Evolutionary conservation across 1,140 invertebrate genomes (phyloP).

Genomic region (Drosophila ogumai): DNA sequence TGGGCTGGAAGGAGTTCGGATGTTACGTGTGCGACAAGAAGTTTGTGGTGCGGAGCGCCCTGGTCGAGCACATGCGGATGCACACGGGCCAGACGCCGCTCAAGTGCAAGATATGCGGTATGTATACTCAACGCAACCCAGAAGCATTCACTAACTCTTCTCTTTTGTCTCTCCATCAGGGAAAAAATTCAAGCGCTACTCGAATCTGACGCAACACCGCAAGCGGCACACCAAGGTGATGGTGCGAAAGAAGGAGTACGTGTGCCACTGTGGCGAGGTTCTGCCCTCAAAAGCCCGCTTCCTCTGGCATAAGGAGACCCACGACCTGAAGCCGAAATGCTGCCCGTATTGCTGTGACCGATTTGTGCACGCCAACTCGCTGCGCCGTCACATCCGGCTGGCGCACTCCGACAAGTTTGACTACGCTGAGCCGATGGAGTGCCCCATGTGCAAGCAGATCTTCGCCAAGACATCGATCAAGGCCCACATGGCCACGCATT

Average conservation of each 20-base stretch:
- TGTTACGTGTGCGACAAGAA: conserved; percentile 93
- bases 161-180: conserved; percentile 36
- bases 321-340: conserved; percentile 92
- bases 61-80: conserved; percentile 91
- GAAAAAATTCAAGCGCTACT: conserved; percentile 93
- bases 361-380: conserved; percentile 92
- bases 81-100: conserved; percentile 93
- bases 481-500: conserved; percentile 91
- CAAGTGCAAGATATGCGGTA: conserved; percentile 92
- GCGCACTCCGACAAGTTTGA: conserved; percentile 92
- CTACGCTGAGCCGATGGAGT: conserved; percentile 90
- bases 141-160: not conserved
- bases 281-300: conserved; percentile 93
- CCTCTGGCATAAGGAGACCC: conserved; percentile 93
- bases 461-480: conserved; percentile 92
- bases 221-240: conserved; percentile 89
- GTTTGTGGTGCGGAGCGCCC: conserved; percentile 91
- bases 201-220: conserved; percentile 94
- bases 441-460: conserved; percentile 92
- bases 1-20: conserved; percentile 88
- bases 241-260: conserved; percentile 91
- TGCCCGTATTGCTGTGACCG: conserved; percentile 93
- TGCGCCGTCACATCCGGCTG: conserved; percentile 92
- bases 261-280: conserved; percentile 92
- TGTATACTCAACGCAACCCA: conserved; percentile 7